Evolutionary conservation across 92 coral and sea anemone genomes (phyloP), one percentile per base, ranked within the genome.

Genomic region (Actinernus sp.): DNA sequence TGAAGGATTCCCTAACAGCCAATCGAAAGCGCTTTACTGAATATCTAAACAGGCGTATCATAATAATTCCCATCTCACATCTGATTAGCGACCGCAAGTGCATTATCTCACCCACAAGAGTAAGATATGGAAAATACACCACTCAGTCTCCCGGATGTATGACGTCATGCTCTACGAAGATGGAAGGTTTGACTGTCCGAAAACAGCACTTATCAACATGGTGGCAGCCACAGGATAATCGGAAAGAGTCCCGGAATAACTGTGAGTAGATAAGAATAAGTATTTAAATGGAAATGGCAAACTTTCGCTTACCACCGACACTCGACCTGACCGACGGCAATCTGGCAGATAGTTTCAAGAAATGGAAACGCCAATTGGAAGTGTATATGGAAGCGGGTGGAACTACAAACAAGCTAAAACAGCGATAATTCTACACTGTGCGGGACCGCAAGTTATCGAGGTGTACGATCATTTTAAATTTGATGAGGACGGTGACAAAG

Each of bases 361-460:
- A n/a, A n/a, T 57, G 83, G 77, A 74, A 73, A 74, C 54, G 78
- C 14, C 72, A 74, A 63, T 27, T 74, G 44, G 68, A 82, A 32
- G 71, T 82, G 34, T 82, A 82, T 53, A 40, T 61, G 27, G 81
- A 76, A 31, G 67, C 62, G 36, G 34, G 51, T 14, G 80, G 36
- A 41, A 79, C 70, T 21, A 61, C 46, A 1, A 59, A 57, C 16
- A 71, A 49, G 55, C 48, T 68, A 68, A 78, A 74, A 66, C 71
- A 21, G 77, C 76, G 14, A 73, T 81, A 5, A 60, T 66, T 28
- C 61, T 83, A 14, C 54, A 83, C 27, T 75, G 79, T 75, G 79
- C 74, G 2, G 89, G 85, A 16, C 75, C 81, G 31, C 81, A 60
- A 4, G 80, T 77, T 23, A 49, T 84, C 27, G 85, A 76, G 30